Evolutionary conservation across 2,888 invertebrate genomes (phyloP).

Genomic region (Pandemis cinnamomeana): DNA sequence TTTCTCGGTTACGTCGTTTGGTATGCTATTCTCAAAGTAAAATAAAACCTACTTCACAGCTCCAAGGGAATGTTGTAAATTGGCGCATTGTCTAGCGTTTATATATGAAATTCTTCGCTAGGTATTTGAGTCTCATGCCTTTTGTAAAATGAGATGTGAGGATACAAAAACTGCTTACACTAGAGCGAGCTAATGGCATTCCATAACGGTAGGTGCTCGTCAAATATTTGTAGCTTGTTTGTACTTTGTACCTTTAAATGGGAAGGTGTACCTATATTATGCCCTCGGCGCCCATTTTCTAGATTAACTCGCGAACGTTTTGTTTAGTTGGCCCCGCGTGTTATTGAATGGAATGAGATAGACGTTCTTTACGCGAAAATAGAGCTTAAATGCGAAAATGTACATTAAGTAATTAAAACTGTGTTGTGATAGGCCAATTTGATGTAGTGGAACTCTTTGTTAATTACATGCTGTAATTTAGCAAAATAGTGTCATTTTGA

Average conservation of each 20-base stretch:
- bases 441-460: background rate
- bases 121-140: slow-evolving; percentile 9
- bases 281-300: slow-evolving; percentile 54
- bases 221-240: slow-evolving; percentile 18
- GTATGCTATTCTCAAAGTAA: background rate
- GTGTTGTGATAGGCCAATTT: background rate
- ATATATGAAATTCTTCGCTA: slow-evolving; percentile 7
- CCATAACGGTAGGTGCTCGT: background rate
- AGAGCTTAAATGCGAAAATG: background rate
- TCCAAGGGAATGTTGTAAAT: slow-evolving; percentile 3
- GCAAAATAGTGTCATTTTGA: too few species aligned
- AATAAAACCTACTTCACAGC: background rate
- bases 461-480: background rate
- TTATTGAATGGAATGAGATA: slow-evolving; percentile 12
- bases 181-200: background rate
- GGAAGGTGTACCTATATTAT: slow-evolving; percentile 54
- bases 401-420: background rate
- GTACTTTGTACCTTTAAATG: slow-evolving; percentile 21
- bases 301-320: slow-evolving; percentile 51
- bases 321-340: slow-evolving; percentile 21
- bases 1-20: background rate
- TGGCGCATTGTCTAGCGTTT: slow-evolving; percentile 6
- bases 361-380: slow-evolving; percentile 3
- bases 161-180: slow-evolving; percentile 3
- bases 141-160: slow-evolving; percentile 11